phyloP scores from a whole-genome alignment of 2,888 invertebrate genomes.

The Drosophila anomalata region DNA sequence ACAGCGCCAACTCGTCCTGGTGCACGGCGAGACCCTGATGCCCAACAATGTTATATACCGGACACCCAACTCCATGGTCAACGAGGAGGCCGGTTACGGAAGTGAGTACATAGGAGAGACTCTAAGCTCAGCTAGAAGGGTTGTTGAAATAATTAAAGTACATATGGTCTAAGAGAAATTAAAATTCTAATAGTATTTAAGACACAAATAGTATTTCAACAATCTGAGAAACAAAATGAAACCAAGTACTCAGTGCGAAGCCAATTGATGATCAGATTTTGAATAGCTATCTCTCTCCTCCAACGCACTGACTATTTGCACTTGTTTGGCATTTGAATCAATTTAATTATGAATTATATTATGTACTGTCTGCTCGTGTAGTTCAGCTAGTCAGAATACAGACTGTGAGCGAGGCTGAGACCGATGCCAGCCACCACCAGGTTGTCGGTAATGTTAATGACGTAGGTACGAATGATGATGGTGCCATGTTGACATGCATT shows the following conservation, averaged over 20 bases:
- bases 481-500: constrained; percentile 40
- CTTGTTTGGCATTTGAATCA: constrained; percentile 14
- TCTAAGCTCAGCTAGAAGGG: neutral
- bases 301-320: constrained; percentile 43
- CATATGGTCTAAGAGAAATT: neutral
- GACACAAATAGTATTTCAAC: neutral
- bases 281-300: neutral
- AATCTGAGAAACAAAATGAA: neutral
- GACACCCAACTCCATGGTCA: constrained; percentile 85
- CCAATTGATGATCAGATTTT: constrained; percentile 6
- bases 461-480: constrained; percentile 70
- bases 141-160: constrained; percentile 1
- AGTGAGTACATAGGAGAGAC: constrained; percentile 78
- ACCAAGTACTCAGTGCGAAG: constrained; percentile 44
- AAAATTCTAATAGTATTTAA: too few species aligned
- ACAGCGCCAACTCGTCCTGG: constrained; percentile 92
- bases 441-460: constrained; percentile 57
- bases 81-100: constrained; percentile 83
- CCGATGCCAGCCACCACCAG: constrained; percentile 49
- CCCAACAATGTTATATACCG: constrained; percentile 87
- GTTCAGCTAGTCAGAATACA: constrained; percentile 82
- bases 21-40: constrained; percentile 94
- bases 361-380: constrained; percentile 65
- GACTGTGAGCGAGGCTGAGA: constrained; percentile 70
- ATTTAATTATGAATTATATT: constrained; percentile 35